Conservation (phyloP, 2,113 vertebrate genomes). For the Leucosticte australis region DNA sequence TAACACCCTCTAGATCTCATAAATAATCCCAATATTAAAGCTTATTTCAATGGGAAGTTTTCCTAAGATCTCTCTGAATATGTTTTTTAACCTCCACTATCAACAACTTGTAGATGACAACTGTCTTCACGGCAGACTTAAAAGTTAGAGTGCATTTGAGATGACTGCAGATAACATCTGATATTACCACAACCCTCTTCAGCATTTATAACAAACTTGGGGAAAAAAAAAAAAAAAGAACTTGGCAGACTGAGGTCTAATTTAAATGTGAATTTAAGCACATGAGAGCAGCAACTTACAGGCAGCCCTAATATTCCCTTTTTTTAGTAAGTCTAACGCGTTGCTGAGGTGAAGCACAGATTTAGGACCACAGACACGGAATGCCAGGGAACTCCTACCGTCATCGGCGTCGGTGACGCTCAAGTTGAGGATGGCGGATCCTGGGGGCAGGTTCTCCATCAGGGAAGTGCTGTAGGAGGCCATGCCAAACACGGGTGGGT, state of each 20-base stretch:
- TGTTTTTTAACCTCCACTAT: background rate
- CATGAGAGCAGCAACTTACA: no score
- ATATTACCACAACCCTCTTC: background rate
- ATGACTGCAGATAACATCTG: background rate
- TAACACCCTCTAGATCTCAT: background rate
- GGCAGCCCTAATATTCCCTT: background rate
- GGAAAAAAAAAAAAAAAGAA: background rate
- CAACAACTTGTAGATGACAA: background rate
- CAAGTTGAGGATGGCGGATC: conserved; percentile 81
- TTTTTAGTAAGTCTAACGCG: background rate
- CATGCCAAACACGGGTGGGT: conserved; percentile 82
- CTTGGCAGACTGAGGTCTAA: background rate
- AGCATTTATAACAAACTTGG: background rate
- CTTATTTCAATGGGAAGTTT: background rate
- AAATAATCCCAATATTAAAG: background rate
- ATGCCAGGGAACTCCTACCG: conserved; percentile 70
- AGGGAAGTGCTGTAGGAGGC: conserved; percentile 83
- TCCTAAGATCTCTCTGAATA: background rate
- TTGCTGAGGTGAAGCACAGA: background rate
- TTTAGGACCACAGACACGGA: background rate
- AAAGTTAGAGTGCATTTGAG: background rate
- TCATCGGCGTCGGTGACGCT: conserved; percentile 87
- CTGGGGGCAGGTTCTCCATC: conserved; percentile 83
- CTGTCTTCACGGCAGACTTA: background rate
- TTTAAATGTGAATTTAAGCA: background rate